A percentile compares a stretch with the other conserved stretches of the same genome.
Evolutionary conservation across 2,888 invertebrate genomes (phyloP).

Genomic region (Drosophila setosimentum): DNA sequence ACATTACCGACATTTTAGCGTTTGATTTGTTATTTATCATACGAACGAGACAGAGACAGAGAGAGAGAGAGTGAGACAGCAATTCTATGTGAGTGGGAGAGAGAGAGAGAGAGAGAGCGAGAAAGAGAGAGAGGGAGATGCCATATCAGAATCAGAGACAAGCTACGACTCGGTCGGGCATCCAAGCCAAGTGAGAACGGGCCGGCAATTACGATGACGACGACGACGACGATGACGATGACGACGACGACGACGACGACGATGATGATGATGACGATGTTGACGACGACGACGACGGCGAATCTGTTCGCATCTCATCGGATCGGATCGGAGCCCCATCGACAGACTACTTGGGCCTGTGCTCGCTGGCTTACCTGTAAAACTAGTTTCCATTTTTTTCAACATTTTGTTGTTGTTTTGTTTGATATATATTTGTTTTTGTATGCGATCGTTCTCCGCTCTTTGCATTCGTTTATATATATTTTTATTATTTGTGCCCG

Average conservation of each 20-base stretch:
- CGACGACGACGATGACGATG: constrained; percentile 38
- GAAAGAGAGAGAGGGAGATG: constrained; percentile 10
- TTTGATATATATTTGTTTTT: constrained; percentile 12
- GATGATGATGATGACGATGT: constrained; percentile 38
- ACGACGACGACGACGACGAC: constrained; percentile 13
- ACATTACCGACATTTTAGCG: constrained; percentile 82
- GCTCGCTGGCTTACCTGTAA: constrained; percentile 70
- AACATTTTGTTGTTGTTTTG: constrained; percentile 36
- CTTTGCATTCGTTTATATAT: constrained; percentile 37
- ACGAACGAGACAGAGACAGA: constrained; percentile 53
- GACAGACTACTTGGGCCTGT: constrained; percentile 34
- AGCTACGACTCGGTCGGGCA: constrained; percentile 1
- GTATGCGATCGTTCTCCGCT: constrained; percentile 54
- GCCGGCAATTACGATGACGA: constrained; percentile 54
- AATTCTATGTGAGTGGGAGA: constrained; percentile 24
- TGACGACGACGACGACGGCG: constrained; percentile 45
- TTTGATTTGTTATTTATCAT: constrained; percentile 82
- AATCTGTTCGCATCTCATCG: constrained; percentile 56
- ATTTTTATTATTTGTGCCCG: constrained; percentile 50
- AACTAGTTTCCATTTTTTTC: constrained; percentile 76
- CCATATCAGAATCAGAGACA: constrained; percentile 10
- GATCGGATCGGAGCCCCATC: constrained; percentile 43
- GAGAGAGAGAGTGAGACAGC: constrained; percentile 24
- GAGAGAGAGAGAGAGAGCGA: constrained; percentile 30
- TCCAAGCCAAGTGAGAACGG: constrained; percentile 38